Base-by-base conservation (phyloP, 2,797 vertebrate genomes). In the Podarcis siculus region DNA sequence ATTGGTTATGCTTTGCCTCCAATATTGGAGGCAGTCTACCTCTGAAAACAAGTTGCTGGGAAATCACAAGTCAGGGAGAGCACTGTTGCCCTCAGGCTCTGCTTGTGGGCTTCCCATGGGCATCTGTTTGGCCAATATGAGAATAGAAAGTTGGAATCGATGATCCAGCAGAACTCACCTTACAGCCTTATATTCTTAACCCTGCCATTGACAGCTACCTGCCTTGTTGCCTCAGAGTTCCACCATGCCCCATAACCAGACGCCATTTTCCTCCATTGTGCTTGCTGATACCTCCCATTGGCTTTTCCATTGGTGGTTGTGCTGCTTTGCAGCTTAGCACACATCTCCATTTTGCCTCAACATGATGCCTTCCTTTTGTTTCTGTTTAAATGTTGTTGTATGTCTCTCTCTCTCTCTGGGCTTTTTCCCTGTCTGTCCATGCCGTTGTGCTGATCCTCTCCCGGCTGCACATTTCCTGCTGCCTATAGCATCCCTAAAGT, bases 401-500 rank as follows among this genome's bases (percentile, higher is more conserved):
- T 97, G 96, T 97, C 90, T 97, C 94, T 86, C 75, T 91, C 87
- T 92, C 67, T 91, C 86, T 93, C 90, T 88, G n/a, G 81, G 83
- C 93, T 94, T 96, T 92, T 90, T 94, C 92, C 96, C 94, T 97
- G 95, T 97, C 91, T 96, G 92, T 96, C 94, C 94, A 96, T 93
- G 94, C 95, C 87, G 88, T 95, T 95, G 94, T 95, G 88, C 95
- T 86, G 93, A 93, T 95, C 96, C 95, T 96, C 93, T 97, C 93
- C 95, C 76, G 95, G 94, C 91, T 94, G 95, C 96, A 93, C 97
- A 97, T 97, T 96, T 95, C 95, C 96, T 96, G 97, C 95, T 96
- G 95, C 95, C 96, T 96, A 84, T 98, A 99, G 99, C 97, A 98
- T 98, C 97, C 98, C 99, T 97, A 99, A 99, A 98, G 98, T 99